phyloP scores from a whole-genome alignment of 2,797 vertebrate species.

The Salarias fasciatus region DNA sequence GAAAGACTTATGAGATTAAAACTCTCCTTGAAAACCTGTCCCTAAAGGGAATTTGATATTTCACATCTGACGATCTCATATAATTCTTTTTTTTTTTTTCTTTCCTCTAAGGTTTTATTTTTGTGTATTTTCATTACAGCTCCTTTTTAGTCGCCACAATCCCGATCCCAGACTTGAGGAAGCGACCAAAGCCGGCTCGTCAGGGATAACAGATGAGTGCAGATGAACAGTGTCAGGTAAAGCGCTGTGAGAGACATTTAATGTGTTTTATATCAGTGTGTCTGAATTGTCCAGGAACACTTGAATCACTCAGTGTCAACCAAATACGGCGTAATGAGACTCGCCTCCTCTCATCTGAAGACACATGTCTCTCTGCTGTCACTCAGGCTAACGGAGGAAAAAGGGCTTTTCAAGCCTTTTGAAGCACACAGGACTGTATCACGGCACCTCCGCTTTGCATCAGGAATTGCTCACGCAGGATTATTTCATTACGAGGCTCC shows the following conservation, averaged over 20 bases:
- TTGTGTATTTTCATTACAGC: conserved; percentile 63
- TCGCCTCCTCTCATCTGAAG: conserved; percentile 82
- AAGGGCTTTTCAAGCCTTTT: conserved; percentile 71
- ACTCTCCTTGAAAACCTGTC: conserved; percentile 23
- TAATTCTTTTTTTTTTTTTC: conserved; percentile 37
- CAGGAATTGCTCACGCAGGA: conserved; percentile 66
- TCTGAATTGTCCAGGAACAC: conserved; percentile 85
- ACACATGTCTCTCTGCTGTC: conserved; percentile 83
- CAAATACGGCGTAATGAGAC: conserved; percentile 84
- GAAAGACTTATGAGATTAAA: conserved; percentile 18
- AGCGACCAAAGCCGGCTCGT: conserved; percentile 67
- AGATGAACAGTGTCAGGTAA: conserved; percentile 86
- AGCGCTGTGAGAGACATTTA: conserved; percentile 85
- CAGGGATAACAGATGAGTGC: conserved; percentile 79
- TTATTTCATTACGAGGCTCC: conserved; percentile 72
- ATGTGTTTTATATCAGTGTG: conserved; percentile 87
- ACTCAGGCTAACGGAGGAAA: conserved; percentile 75
- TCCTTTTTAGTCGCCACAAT: conserved; percentile 51
- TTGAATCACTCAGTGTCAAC: conserved; percentile 86
- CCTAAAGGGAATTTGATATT: conserved; percentile 38
- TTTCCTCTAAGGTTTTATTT: conserved; percentile 37
- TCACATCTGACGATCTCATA: conserved; percentile 51
- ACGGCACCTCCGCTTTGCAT: conserved; percentile 64
- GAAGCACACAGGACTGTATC: conserved; percentile 65
- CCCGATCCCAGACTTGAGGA: conserved; percentile 71